These are phyloP conservation scores for Callipepla californica DNA, from an alignment of 2,113 vertebrate genomes.

Conservation along the genomic window DNA sequence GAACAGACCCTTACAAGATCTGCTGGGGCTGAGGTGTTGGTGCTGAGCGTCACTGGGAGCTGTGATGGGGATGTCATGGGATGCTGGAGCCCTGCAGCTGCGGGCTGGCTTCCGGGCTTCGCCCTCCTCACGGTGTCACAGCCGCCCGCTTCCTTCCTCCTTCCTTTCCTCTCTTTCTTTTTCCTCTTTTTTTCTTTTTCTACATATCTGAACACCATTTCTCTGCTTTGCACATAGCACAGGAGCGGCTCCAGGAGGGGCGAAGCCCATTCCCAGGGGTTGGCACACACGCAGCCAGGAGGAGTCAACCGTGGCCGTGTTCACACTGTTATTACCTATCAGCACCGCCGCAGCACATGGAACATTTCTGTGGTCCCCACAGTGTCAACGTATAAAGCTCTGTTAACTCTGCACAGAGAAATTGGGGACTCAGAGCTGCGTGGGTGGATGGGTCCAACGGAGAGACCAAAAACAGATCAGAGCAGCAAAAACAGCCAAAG, in stretches of 20 bases:
- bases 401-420: neutral
- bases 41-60: neutral
- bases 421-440: neutral
- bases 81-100: no score
- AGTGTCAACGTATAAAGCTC: constrained; percentile 37
- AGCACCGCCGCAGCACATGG: constrained; percentile 42
- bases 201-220: neutral
- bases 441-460: neutral
- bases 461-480: neutral
- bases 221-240: neutral
- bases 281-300: constrained; percentile 55
- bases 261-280: constrained; percentile 52
- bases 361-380: constrained; percentile 64
- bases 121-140: neutral
- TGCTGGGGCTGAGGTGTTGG: no score
- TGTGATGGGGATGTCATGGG: no score
- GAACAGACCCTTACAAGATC: no score
- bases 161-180: neutral
- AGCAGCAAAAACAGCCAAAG: no score
- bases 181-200: neutral
- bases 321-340: constrained; percentile 41
- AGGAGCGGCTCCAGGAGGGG: neutral
- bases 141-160: constrained; percentile 1
- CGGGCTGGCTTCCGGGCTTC: no score
- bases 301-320: constrained; percentile 61